Percentiles rank a stretch among this genome's conserved stretches.
Conservation (phyloP, 2,888 invertebrate species). For the Tetrapedia diversipes region DNA sequence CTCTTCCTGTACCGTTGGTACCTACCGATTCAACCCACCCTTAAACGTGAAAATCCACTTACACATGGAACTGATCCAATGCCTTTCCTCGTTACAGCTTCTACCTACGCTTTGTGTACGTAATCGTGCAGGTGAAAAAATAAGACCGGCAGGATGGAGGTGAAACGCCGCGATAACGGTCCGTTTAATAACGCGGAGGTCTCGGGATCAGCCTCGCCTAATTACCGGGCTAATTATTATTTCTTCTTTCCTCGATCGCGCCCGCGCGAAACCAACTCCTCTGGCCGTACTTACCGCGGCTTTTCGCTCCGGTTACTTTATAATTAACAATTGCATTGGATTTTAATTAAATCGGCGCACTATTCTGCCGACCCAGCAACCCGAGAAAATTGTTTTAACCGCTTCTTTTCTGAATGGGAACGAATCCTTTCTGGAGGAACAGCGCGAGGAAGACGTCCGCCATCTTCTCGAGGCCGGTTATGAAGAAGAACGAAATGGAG, state of each 20-base stretch:
- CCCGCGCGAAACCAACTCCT: conserved; percentile 21
- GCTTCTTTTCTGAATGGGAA: neutral
- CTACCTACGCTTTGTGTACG: too few species aligned
- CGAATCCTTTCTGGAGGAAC: too few species aligned
- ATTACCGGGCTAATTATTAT: conserved; percentile 42
- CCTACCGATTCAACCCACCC: too few species aligned
- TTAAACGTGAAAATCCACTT: too few species aligned
- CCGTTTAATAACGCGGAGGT: conserved; percentile 13
- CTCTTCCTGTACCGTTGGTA: too few species aligned
- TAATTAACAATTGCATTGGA: conserved; percentile 49
- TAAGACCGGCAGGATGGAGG: too few species aligned
- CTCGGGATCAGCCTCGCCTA: conserved; percentile 6
- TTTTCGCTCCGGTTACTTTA: conserved; percentile 12
- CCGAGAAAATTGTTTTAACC: conserved; percentile 21
- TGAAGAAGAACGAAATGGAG: too few species aligned
- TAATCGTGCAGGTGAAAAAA: too few species aligned
- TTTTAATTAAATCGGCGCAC: conserved; percentile 37
- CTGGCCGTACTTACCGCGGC: conserved; percentile 13
- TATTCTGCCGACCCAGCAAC: neutral
- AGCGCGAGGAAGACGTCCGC: too few species aligned
- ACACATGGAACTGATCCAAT: too few species aligned
- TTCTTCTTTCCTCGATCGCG: conserved; percentile 6
- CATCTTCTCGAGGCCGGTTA: too few species aligned
- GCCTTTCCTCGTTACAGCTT: too few species aligned
- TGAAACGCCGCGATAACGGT: neutral